Evolutionary conservation across 1,140 invertebrate genomes (phyloP), one percentile per base, ranked within the genome.

Genomic region (Pseudomyrmex gracilis): DNA sequence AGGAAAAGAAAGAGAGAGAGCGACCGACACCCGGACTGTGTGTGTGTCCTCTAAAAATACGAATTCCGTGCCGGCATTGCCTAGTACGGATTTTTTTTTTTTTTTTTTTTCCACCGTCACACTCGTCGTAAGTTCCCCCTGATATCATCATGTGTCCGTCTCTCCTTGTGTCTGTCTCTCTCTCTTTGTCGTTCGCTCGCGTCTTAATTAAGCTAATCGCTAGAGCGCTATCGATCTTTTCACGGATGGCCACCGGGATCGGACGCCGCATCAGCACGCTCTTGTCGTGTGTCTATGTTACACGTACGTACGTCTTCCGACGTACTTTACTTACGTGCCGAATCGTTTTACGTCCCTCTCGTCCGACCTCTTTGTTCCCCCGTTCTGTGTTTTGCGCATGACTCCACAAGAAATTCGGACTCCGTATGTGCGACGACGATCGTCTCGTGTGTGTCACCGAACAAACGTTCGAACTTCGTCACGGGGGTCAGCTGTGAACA

Each of bases 41-140:
- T 84, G 90, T 77, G 91, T 92, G 90, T 90, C 90, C 92, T 93
- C 92, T 93, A 93, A 93, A 93, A 93, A 93, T 93, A 93, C 91
- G 89, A 90, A 90, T 93, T 91, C 88, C 88, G 85, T 88, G 86
- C 89, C 90, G 87, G 88, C 85, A 90, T 89, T 89, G 89, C 71
- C 77, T 63, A 85, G 86, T 86, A 73, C 34, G 34, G 70, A 87
- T 84, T 58, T 87, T 83, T 67, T 45, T 64, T 24, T 80, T 63
- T 86, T 84, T 58, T 87, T 83, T 67, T 45, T 64, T 24, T 80
- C 67, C 87, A 63, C 85, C 84, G 67, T 82, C 73, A 73, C 22
- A 34, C 34, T 34, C 34, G 34, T 47, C 66, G 87, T 88, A 88
- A 88, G 87, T 88, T 88, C 67, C 84, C 77, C 63, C 83, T 53